A percentile compares a stretch with the other conserved stretches of the same genome.
phyloP scores from a whole-genome alignment of 2,113 vertebrate species.

The Aphelocoma coerulescens region DNA sequence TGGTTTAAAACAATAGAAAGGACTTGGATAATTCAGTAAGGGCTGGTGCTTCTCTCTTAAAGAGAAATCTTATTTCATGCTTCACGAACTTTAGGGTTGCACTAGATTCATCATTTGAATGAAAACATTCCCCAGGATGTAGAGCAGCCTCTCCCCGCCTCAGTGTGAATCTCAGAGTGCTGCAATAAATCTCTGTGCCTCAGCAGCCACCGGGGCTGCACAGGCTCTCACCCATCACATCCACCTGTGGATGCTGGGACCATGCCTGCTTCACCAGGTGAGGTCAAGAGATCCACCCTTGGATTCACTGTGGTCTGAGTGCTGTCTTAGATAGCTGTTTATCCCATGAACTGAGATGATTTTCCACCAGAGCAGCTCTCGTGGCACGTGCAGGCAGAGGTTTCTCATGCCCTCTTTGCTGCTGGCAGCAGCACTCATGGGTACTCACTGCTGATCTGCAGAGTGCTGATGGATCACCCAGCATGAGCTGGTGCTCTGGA shows the following conservation, averaged over 20 bases:
- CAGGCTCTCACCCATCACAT: background rate
- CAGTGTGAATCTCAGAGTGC: background rate
- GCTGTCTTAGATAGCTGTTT: background rate
- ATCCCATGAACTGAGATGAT: background rate
- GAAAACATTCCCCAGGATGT: background rate
- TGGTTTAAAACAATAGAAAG: conserved; percentile 36
- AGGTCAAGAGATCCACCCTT: background rate
- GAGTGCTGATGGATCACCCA: background rate
- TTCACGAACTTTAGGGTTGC: conserved; percentile 36
- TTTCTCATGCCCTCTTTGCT: background rate
- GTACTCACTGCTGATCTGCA: background rate
- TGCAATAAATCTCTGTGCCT: background rate
- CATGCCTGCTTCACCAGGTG: fast-evolving
- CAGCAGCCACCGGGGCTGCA: background rate
- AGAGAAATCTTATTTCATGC: conserved; percentile 70
- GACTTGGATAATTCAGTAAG: background rate
- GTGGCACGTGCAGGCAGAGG: fast-evolving
- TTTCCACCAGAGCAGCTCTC: background rate
- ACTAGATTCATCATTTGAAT: background rate
- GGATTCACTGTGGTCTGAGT: fast-evolving
- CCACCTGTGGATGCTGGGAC: background rate
- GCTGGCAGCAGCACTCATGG: background rate
- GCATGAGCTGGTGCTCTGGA: fast-evolving
- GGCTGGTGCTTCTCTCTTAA: conserved; percentile 36
- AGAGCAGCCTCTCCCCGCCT: background rate